phyloP scores from a whole-genome alignment of 2,113 vertebrate species.

The Sphaerodactylus townsendi region DNA sequence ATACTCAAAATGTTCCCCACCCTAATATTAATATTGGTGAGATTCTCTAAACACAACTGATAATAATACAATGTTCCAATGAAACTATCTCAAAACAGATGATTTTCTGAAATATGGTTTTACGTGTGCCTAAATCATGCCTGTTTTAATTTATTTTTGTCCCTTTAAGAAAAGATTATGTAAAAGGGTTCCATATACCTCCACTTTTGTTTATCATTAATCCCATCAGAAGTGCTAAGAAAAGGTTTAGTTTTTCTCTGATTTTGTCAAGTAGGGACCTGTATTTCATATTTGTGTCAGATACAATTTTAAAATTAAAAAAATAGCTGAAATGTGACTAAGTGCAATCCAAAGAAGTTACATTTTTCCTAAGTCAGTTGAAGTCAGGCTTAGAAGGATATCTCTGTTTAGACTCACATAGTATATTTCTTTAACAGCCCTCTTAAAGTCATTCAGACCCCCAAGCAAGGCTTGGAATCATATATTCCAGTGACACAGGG shows the following conservation, averaged over 20 bases:
- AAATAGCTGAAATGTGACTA: conserved; percentile 16
- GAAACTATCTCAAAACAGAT: background rate
- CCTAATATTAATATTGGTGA: conserved; percentile 18
- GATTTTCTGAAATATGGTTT: conserved; percentile 12
- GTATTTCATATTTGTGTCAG: conserved; percentile 17
- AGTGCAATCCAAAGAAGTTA: too few relatives aligned
- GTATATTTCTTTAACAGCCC: conserved; percentile 10
- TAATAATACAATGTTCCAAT: background rate
- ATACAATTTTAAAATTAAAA: conserved; percentile 3
- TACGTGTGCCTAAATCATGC: background rate
- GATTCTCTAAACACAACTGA: conserved; percentile 9
- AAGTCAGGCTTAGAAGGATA: too few relatives aligned
- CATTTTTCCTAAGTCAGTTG: too few relatives aligned
- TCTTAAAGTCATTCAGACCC: conserved; percentile 40
- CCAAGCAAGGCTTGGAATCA: conserved; percentile 1
- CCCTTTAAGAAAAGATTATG: conserved; percentile 39
- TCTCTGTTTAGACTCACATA: too few relatives aligned
- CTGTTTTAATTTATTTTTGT: conserved; percentile 17
- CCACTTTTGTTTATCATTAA: conserved; percentile 4
- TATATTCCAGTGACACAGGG: background rate
- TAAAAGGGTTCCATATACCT: conserved; percentile 24
- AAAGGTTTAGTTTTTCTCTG: background rate
- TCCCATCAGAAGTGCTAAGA: conserved; percentile 37
- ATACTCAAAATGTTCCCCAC: background rate
- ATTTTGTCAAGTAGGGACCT: conserved; percentile 25